These are phyloP conservation scores for Homarus americanus DNA, from an alignment of 1,140 invertebrate genomes.

Conservation along the genomic window DNA sequence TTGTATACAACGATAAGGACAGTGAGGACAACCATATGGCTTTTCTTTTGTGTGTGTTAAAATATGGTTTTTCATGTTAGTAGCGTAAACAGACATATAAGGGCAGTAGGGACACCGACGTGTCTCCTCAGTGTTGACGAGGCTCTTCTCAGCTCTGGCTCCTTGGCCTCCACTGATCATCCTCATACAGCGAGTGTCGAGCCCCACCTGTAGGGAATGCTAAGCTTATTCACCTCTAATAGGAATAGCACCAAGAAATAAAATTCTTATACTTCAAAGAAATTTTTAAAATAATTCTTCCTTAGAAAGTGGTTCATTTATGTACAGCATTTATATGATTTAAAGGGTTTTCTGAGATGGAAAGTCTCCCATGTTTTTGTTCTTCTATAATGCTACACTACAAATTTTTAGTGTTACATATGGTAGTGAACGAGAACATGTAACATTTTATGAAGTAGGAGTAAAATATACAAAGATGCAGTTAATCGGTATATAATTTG, in stretches of 20 bases:
- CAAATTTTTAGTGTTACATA: too few species aligned
- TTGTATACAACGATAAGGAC: constrained; percentile 20
- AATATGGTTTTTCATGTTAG: constrained; percentile 28
- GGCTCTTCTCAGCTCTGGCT: constrained; percentile 13
- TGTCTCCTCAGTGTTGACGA: constrained; percentile 23
- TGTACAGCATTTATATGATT: too few species aligned
- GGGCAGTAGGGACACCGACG: constrained; percentile 34
- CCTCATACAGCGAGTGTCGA: background rate
- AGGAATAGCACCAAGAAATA: background rate
- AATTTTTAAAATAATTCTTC: background rate
- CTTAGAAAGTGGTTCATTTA: too few species aligned
- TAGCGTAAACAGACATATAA: constrained; percentile 21
- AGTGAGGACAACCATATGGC: constrained; percentile 19
- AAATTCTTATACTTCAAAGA: background rate
- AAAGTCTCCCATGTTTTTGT: too few species aligned
- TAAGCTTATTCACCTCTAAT: constrained; percentile 30
- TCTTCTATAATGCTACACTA: too few species aligned
- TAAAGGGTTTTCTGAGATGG: too few species aligned
- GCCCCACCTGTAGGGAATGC: constrained; percentile 38
- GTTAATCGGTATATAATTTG: too few species aligned
- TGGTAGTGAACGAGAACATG: too few species aligned
- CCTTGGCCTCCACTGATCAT: constrained; percentile 3
- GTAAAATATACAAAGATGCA: too few species aligned
- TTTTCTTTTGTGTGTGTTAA: constrained; percentile 39
- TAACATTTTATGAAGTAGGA: too few species aligned